Evolutionary conservation across 2,113 vertebrate genomes (phyloP), one percentile per base, ranked within the genome.

Genomic region (Haemorhous mexicanus): DNA sequence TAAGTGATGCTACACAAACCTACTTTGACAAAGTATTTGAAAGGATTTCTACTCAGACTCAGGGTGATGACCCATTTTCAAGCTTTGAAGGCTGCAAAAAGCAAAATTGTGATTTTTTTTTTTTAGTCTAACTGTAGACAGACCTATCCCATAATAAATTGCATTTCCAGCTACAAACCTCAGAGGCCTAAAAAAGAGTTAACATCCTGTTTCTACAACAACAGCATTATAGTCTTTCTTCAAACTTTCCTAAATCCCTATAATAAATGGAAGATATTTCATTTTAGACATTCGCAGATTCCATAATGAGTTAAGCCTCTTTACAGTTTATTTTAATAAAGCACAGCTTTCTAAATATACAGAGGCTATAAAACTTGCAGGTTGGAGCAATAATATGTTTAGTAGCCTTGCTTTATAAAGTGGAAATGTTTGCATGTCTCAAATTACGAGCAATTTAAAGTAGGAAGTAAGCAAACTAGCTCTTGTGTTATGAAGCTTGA

Each of bases 371-470:
- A 98, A 98, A 91, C 96, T 96, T 94, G 97, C 97, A 98, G 98
- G 98, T 98, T 97, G 97, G 92, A 96, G 97, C 98, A 97, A 97
- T 98, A 98, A 98, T 97, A 97, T 86, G 97, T 98, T 98, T 98
- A 98, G 98, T 97, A 97, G 97, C 93, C 94, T 93, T 94, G 96
- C 96, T 98, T 98, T 98, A 98, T 98, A 98, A 98, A 98, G 97
- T 98, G 98, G 98, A 98, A 98, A 98, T 98, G 97, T 97, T 98
- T 97, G 98, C 97, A 97, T 98, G 98, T 98, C 98, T 98, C 98
- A 97, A 97, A 98, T 98, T 98, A 98, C 84, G 39, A 98, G 98
- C 98, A 97, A 98, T 98, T 98, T 98, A 96, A 97, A 97, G 96
- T 97, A 96, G 98, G 97, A 98, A 98, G 97, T 97, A 95, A 98